Base-by-base conservation (phyloP, 1,140 invertebrate species). In the Polyergus mexicanus region DNA sequence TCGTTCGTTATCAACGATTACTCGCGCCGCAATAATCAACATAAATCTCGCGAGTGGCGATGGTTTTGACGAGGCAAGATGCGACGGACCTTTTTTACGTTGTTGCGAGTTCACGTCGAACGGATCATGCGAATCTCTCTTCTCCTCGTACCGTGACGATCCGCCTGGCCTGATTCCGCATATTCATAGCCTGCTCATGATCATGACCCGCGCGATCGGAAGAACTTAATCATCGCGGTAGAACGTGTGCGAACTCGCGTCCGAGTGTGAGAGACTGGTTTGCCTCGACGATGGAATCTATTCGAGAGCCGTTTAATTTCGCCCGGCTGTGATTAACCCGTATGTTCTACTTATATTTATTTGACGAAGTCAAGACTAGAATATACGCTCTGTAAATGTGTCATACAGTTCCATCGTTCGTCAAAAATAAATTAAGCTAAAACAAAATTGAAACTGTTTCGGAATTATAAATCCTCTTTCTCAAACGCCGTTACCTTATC, bases 191-290 rank as follows among this genome's bases (percentile, higher is more conserved):
- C 56, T 44, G 54, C 77, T 89, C 87, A 87, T 89, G 88, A 89
- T 89, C 88, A 84, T 86, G 87, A 89, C 58, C 88, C 75, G 71
- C 65, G 76, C 76, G 88, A 89, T 89, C 88, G 85, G 88, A 84
- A 89, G 85, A 86, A 88, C 88, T 89, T 86, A 89, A 89, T 89
- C 88, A 89, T 89, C 88, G 51, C 72, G 88, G 58, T 47, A 44
- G 66, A 86, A 63, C 77, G 87, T 89, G 88, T 81, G 71, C 28
- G 44, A 28, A 22, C 66, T 78, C 56, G 22, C 66, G 51, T 38
- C 65, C 65, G 56, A 68, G 66, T 62, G 58, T 86, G 65, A 76
- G 77, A 87, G 47, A 66, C 78, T 66, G 71, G 86, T 54, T 89
- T 62, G 54, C 65, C 83, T 65, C 68, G 51, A 32, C 68, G 22